These are phyloP conservation scores for Danaus plexippus DNA, from an alignment of 1,140 invertebrate genomes.

Conservation along the genomic window DNA sequence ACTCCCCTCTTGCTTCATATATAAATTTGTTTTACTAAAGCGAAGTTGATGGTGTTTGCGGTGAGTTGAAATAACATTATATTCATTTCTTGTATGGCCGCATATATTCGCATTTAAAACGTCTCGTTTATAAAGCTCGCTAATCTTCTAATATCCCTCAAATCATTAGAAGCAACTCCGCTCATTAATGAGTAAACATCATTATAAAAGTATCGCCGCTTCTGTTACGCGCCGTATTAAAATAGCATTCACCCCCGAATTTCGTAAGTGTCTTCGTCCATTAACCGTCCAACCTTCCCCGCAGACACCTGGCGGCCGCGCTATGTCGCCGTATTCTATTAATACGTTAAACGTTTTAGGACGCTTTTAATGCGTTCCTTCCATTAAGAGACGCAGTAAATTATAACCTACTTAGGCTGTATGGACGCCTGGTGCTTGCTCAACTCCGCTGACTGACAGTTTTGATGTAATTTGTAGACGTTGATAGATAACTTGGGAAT, in stretches of 20 bases:
- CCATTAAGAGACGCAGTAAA: conserved; percentile 60
- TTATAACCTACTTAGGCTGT: conserved; percentile 50
- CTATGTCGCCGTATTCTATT: conserved; percentile 47
- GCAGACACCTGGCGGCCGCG: conserved; percentile 43
- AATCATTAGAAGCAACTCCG: too few relatives aligned
- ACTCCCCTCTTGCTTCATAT: conserved; percentile 46
- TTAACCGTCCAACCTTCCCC: conserved; percentile 35
- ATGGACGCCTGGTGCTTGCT: conserved; percentile 42
- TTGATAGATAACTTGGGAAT: conserved; percentile 11
- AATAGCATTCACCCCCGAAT: conserved; percentile 24
- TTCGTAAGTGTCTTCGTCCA: conserved; percentile 35
- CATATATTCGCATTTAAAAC: conserved; percentile 1
- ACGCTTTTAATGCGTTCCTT: conserved; percentile 54
- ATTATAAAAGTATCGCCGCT: too few relatives aligned
- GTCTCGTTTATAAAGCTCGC: not conserved
- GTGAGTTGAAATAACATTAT: conserved; percentile 8
- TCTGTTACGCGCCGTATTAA: conserved; percentile 13
- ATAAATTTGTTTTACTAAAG: conserved; percentile 51
- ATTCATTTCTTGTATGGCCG: not conserved
- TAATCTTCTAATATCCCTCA: conserved; percentile 4
- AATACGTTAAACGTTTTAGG: conserved; percentile 56
- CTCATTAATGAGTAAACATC: too few relatives aligned
- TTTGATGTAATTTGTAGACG: conserved; percentile 26
- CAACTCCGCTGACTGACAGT: conserved; percentile 27
- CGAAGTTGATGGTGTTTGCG: conserved; percentile 24